Percentiles rank a stretch among this genome's conserved stretches.
phyloP scores from a whole-genome alignment of 2,113 vertebrate genomes.

The Piprites chloris region DNA sequence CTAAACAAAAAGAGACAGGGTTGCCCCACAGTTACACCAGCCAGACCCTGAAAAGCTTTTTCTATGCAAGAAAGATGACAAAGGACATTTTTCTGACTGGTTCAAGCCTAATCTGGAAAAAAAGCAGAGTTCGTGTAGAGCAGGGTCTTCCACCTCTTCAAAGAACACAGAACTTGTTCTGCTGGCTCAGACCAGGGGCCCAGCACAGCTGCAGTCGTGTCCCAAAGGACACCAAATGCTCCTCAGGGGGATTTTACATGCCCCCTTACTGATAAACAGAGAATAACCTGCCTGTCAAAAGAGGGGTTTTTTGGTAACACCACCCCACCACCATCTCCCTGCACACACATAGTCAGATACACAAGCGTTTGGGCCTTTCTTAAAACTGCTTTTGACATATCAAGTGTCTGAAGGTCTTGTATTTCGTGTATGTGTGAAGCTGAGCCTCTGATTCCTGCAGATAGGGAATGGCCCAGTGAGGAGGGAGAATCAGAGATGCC shows the following conservation, averaged over 20 bases:
- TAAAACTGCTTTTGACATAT: not conserved
- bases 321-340: fast-evolving
- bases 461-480: not conserved
- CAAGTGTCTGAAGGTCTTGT: not conserved
- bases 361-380: not conserved
- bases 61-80: fast-evolving
- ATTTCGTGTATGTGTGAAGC: not conserved
- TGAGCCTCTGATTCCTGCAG: not conserved
- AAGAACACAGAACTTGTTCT: not conserved
- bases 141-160: not conserved
- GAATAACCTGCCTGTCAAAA: not conserved
- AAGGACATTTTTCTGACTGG: not conserved
- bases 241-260: not conserved
- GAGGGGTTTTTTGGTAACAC: not conserved
- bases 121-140: not conserved
- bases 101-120: not conserved
- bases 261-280: not conserved
- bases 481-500: not conserved
- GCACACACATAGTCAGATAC: not conserved
- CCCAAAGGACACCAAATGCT: not conserved
- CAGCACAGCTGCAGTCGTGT: not conserved
- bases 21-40: not conserved
- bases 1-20: not conserved
- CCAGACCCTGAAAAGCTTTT: not conserved
- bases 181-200: not conserved